These are phyloP conservation scores for Apogon hyalosoma DNA, from an alignment of 2,797 vertebrate species.

Conservation along the genomic window DNA sequence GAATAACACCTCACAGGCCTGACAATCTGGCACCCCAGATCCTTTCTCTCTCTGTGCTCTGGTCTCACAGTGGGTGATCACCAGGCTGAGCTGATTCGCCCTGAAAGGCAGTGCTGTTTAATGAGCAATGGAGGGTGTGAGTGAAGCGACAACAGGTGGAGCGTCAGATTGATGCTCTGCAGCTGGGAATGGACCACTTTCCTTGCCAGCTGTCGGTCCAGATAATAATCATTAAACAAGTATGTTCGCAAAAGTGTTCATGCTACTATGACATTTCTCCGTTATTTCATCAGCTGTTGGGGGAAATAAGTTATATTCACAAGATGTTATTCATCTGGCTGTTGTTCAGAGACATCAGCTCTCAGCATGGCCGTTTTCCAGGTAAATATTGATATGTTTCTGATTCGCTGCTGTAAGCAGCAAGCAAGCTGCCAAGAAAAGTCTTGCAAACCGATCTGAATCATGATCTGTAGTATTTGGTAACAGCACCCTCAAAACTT, in stretches of 20 bases:
- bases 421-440: conserved; percentile 61
- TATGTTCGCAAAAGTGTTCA: conserved; percentile 47
- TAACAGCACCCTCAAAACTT: conserved; percentile 70
- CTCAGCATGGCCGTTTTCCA: conserved; percentile 61
- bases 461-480: conserved; percentile 70
- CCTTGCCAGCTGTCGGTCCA: conserved; percentile 76
- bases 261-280: conserved; percentile 29
- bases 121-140: conserved; percentile 73
- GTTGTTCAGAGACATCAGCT: conserved; percentile 53
- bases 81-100: conserved; percentile 77
- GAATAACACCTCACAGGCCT: conserved; percentile 79
- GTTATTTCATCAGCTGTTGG: conserved; percentile 37
- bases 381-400: conserved; percentile 74
- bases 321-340: conserved; percentile 57
- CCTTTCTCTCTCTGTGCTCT: conserved; percentile 55
- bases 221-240: conserved; percentile 69
- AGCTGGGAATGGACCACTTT: conserved; percentile 76
- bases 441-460: conserved; percentile 64
- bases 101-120: conserved; percentile 78
- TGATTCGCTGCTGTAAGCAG: conserved; percentile 67
- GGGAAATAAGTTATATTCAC: conserved; percentile 42
- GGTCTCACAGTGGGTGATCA: conserved; percentile 78
- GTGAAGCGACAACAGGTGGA: conserved; percentile 83
- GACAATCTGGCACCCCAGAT: conserved; percentile 75
- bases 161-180: conserved; percentile 73